These are phyloP conservation scores for Oasisia sp. DNA, from an alignment of 2,888 invertebrate species.

Conservation along the genomic window DNA sequence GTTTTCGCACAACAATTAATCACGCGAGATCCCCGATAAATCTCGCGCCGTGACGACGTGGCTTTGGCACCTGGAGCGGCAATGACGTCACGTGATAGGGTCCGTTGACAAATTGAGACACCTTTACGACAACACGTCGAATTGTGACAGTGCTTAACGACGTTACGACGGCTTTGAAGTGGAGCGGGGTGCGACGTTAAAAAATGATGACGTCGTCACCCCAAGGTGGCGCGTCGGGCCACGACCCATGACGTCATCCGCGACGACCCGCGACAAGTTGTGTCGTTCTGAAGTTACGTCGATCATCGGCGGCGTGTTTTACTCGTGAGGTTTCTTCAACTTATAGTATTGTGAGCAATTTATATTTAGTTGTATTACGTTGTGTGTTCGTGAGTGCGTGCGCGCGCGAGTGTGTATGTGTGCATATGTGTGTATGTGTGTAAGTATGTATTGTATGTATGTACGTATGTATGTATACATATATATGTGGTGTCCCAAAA, in stretches of 20 bases:
- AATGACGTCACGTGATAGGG: not conserved
- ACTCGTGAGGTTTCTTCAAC: not conserved
- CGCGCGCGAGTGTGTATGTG: too few species aligned
- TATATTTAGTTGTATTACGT: too few species aligned
- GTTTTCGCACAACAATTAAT: not conserved
- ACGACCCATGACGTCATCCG: not conserved
- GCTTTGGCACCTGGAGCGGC: conserved; percentile 7
- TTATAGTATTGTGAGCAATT: too few species aligned
- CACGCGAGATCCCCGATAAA: conserved; percentile 17
- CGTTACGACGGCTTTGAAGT: conserved; percentile 6
- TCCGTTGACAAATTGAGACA: conserved; percentile 7
- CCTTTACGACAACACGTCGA: not conserved
- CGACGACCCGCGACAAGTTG: not conserved
- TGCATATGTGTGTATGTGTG: too few species aligned
- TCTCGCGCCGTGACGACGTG: conserved; percentile 17
- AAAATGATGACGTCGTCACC: conserved; percentile 4
- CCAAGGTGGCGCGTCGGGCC: not conserved
- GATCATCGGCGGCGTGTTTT: not conserved
- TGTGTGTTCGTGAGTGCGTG: too few species aligned
- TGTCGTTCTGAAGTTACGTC: not conserved
- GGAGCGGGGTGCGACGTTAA: not conserved
- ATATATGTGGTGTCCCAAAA: too few species aligned
- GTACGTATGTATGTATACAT: too few species aligned
- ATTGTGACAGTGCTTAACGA: not conserved
- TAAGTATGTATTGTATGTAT: too few species aligned